Base-by-base conservation (phyloP, 2,888 invertebrate species). In the Perithous albicinctus region DNA sequence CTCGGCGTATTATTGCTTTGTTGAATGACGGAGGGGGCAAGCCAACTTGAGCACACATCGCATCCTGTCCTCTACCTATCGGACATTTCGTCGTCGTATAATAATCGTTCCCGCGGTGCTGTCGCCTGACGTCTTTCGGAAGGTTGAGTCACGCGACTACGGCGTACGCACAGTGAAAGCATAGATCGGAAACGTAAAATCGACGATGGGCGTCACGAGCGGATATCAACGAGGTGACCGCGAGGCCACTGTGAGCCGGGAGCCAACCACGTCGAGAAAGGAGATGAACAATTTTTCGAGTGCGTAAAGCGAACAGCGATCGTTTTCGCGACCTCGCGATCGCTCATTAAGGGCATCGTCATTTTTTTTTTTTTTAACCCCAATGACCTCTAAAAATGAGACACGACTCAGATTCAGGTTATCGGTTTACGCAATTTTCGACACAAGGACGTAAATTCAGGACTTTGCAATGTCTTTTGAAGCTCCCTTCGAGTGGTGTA, bases 101-200 rank as follows among this genome's bases (percentile, higher is more conserved):
- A 32, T 32, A 7, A 15, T 18, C 18, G 56, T 32, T 56, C 56
- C 15, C 56, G 56, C 56, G 15, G 29, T n/a, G 15, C n/a, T n/a
- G n/a, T n/a, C n/a, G 56, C 15, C 59, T 56, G 69, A 70, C 69
- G 69, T 70, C 54, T 56, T 70, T 70, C 69, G 69, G 38, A 56
- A 38, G 38, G 23, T 70, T 56, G 69, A 56, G 69, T 56, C 69
- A 70, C 54, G 41, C 69, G 41, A 18, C 59, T 32, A n/a, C 15
- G 56, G 6, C 3, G 56, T n/a, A 56, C 32, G 15, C 29, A 70
- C 69, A 41, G 54, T 70, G 54, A 56, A 70, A 70, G 54, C 69
- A 56, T 69, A 56, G 29, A 35, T 59, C 59, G 59, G 35, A 59
- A 59, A 32, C 15, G 32, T 59, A 59, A 18, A 59, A 32, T 32